Base-by-base conservation (phyloP, 2,797 vertebrate genomes). In the Protosalanx chinensis region DNA sequence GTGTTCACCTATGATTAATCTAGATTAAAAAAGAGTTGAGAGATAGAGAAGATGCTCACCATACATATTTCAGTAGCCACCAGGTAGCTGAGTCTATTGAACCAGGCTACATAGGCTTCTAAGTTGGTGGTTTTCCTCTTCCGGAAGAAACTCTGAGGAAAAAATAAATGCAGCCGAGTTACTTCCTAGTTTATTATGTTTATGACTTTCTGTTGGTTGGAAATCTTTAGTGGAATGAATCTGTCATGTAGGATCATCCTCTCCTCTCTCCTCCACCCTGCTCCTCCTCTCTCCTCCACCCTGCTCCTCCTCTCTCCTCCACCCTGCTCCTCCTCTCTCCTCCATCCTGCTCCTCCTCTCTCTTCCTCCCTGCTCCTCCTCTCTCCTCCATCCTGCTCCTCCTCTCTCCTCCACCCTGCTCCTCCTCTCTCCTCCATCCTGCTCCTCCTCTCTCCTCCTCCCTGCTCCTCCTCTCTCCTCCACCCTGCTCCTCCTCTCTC, bases 1-100 rank as follows among this genome's bases (percentile, higher is more conserved):
- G 10, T 46, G 41, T 13, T 13, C 10, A 46, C 41, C 41, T 46
- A 58, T 23, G 1, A 58, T 51, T 27, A 3, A 49, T 46, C 20
- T 12, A 29, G 18, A 8, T 75, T 10, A 7, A 15, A n/a, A 15
- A 33, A 80, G 6, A 76, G 18, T 41, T 72, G 7, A 51, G 64
- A 66, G 18, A 81, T 77, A 72, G 51, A 68, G 70, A 58, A 18
- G 16, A 51, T 5, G 23, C 93, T 80, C 83, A 98, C 96, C 95
- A 97, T 93, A 79, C 96, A 98, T 81, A 97, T 97, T 92, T 97
- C 96, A 0, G 96, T 98, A 0, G 96, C 96, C 56, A 96, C 95
- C 0, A 98, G 92, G 87, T 93, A 98, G 80, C 95, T 97, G 75
- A 97, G 91, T 35, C 96, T 91, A 77, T 97, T 98, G 91, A 97